Base-by-base conservation (phyloP, 2,797 vertebrate genomes). In the Ctenopoma kingsleyae region DNA sequence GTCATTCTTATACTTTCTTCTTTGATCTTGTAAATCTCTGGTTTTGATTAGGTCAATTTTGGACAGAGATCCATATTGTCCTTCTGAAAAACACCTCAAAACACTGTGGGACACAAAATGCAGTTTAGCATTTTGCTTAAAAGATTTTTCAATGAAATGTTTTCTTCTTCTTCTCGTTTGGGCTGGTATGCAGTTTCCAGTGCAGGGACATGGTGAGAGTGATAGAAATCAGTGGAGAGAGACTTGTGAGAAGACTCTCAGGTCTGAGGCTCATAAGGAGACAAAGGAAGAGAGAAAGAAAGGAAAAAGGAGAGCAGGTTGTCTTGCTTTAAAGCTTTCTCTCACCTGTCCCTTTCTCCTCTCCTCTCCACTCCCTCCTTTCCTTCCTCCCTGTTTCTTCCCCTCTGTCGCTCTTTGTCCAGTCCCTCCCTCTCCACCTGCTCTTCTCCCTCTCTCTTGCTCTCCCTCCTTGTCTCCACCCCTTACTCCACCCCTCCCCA, bases 271-370 rank as follows among this genome's bases (percentile, higher is more conserved):
- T 58, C 22, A 64, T 48, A 44, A 63, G 77, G 55, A 61, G 47
- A 79, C 51, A 78, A 53, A 87, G 74, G 81, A 67, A 47, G 53
- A 63, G 49, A 59, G 65, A 82, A 63, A 68, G 48, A 66, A 38
- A 78, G 55, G 61, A 51, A 67, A 36, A 44, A 73, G 51, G 25
- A 77, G 62, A 77, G 78, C 36, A 10, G 68, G 48, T 71, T 74
- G 70, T 73, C 74, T 89, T 73, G 82, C 87, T 92, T 93, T 93
- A 92, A 94, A 92, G 89, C 89, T 80, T 86, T 70, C 81, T 79
- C 82, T 90, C 86, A 89, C 87, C 88, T 94, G 89, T 90, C 75
- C 84, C 72, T 71, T 67, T 82, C 80, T 80, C 63, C 89, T 80
- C 71, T 78, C 19, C 49, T 40, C 67, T 81, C 73, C 52, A 41